Percentiles rank a stretch among this genome's conserved stretches.
Evolutionary conservation across 2,888 invertebrate species (phyloP).

Genomic region (Pheosia tremula): DNA sequence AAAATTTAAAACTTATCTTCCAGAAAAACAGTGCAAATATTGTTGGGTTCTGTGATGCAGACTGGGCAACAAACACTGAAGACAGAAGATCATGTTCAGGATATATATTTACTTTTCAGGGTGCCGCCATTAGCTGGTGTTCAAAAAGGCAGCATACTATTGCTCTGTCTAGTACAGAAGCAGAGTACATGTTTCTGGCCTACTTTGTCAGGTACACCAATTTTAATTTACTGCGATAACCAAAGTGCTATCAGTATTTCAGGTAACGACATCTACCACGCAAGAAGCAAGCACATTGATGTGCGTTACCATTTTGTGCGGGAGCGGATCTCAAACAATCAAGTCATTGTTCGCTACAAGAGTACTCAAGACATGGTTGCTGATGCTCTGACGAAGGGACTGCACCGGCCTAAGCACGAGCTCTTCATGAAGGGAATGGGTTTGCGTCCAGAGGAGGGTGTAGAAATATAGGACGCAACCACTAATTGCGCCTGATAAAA

Average conservation of each 20-base stretch:
- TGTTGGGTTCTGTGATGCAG: slow-evolving; percentile 37
- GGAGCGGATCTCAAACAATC: neutral
- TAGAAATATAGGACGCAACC: neutral
- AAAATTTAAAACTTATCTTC: slow-evolving; percentile 16
- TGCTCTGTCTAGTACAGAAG: slow-evolving; percentile 19
- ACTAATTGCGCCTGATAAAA: no score
- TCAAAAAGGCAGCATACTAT: slow-evolving; percentile 28
- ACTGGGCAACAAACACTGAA: slow-evolving; percentile 27
- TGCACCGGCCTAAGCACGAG: slow-evolving; percentile 1
- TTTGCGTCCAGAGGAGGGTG: slow-evolving; percentile 3
- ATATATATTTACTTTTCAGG: slow-evolving; percentile 23
- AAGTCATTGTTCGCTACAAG: neutral
- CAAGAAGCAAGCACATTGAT: slow-evolving; percentile 11
- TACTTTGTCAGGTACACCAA: neutral
- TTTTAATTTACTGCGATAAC: neutral
- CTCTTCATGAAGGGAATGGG: neutral
- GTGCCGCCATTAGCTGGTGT: slow-evolving; percentile 33
- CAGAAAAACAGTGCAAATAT: slow-evolving; percentile 10
- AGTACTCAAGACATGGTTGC: slow-evolving; percentile 7
- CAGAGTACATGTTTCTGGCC: slow-evolving; percentile 28
- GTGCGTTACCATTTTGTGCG: slow-evolving; percentile 7
- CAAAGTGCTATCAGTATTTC: slow-evolving; percentile 14
- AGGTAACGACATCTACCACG: slow-evolving; percentile 1
- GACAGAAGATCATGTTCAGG: slow-evolving; percentile 7
- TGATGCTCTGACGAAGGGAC: neutral